Evolutionary conservation across 2,888 invertebrate genomes (phyloP).

Genomic region (Athrips mouffetella): DNA sequence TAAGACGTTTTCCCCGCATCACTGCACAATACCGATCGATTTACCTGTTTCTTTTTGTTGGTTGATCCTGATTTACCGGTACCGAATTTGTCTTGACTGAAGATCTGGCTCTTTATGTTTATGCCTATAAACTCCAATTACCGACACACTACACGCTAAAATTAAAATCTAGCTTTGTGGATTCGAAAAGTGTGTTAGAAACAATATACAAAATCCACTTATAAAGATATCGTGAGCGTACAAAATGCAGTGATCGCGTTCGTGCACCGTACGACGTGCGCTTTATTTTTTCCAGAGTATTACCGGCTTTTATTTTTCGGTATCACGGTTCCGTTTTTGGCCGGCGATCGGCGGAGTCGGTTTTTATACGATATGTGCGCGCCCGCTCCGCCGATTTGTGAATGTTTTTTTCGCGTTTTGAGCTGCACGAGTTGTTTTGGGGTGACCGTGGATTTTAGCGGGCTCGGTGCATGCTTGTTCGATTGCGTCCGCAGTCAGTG

Average conservation of each 20-base stretch:
- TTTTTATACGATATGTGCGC: slow-evolving; percentile 70
- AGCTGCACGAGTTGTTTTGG: slow-evolving; percentile 74
- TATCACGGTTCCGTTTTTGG: slow-evolving; percentile 77
- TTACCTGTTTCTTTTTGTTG: too few relatives aligned
- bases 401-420: slow-evolving; percentile 63
- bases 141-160: slow-evolving; percentile 1
- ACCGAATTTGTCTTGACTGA: too few relatives aligned
- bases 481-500: slow-evolving; percentile 64
- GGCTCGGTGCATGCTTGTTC: slow-evolving; percentile 63
- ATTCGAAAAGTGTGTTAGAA: slow-evolving; percentile 5
- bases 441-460: slow-evolving; percentile 66
- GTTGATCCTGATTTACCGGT: too few relatives aligned
- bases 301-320: slow-evolving; percentile 75
- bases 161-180: not conserved
- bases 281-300: slow-evolving; percentile 71
- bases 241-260: slow-evolving; percentile 39
- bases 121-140: not conserved
- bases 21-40: too few relatives aligned
- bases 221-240: slow-evolving; percentile 45
- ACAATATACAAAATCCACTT: slow-evolving; percentile 34
- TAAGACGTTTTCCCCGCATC: too few relatives aligned
- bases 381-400: slow-evolving; percentile 65
- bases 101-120: not conserved
- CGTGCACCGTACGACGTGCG: slow-evolving; percentile 39
- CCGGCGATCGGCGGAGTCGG: slow-evolving; percentile 67